phyloP scores from a whole-genome alignment of 2,797 vertebrate genomes.

The Sebastiscus tertius region DNA sequence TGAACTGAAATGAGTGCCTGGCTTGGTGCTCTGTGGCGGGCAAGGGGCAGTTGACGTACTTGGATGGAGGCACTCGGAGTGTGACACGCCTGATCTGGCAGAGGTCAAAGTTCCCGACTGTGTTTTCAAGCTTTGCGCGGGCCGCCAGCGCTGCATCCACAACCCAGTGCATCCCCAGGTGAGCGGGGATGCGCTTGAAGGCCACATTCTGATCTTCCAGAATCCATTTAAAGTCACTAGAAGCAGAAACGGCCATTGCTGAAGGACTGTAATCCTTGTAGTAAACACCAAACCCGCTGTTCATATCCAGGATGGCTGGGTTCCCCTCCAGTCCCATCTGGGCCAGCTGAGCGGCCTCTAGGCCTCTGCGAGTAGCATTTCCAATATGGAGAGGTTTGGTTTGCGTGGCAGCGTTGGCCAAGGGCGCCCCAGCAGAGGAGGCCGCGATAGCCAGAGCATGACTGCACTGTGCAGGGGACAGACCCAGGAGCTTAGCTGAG shows the following conservation, averaged over 20 bases:
- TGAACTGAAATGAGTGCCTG: slow-evolving; percentile 95
- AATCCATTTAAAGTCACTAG: slow-evolving; percentile 85
- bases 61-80: slow-evolving; percentile 87
- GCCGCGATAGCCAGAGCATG: slow-evolving; percentile 91
- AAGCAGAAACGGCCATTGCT: slow-evolving; percentile 67
- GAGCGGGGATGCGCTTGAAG: slow-evolving; percentile 91
- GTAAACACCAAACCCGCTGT: slow-evolving; percentile 89
- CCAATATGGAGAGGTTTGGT: slow-evolving; percentile 94
- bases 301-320: slow-evolving; percentile 86
- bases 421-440: slow-evolving; percentile 91
- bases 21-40: slow-evolving; percentile 91
- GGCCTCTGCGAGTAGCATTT: slow-evolving; percentile 88
- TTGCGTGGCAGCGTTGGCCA: slow-evolving; percentile 94
- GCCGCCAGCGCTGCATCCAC: slow-evolving; percentile 86
- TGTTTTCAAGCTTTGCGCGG: slow-evolving; percentile 76
- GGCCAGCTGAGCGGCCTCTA: slow-evolving; percentile 90
- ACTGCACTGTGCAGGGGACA: slow-evolving; percentile 81
- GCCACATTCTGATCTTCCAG: slow-evolving; percentile 92
- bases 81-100: slow-evolving; percentile 78
- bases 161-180: slow-evolving; percentile 93
- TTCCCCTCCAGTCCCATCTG: slow-evolving; percentile 89
- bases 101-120: slow-evolving; percentile 58
- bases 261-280: slow-evolving; percentile 88
- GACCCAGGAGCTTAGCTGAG: slow-evolving; percentile 87
- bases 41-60: slow-evolving; percentile 87